phyloP scores from a whole-genome alignment of 2,797 vertebrate species.

The Columba guinea region DNA sequence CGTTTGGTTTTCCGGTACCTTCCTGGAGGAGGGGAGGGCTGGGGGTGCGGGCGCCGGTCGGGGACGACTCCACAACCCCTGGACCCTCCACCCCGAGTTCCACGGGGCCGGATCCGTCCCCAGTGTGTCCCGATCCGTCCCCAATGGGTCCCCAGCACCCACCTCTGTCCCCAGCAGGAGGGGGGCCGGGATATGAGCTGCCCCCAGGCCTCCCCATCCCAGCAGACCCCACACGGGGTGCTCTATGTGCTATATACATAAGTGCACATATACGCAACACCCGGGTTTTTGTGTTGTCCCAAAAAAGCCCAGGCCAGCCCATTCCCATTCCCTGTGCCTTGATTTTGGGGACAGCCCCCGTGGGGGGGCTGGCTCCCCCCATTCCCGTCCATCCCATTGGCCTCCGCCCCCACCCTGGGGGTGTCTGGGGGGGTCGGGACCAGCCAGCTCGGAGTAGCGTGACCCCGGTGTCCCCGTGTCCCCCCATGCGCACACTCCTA shows the following conservation, averaged over 20 bases:
- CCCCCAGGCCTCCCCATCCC: background rate
- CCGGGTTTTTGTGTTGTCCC: background rate
- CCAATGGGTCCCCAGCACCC: background rate
- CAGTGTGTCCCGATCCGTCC: background rate
- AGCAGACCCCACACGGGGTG: background rate
- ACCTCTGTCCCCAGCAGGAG: background rate
- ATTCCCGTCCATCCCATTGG: background rate
- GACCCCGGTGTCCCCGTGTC: background rate
- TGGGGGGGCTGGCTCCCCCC: background rate
- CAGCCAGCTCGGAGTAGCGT: background rate
- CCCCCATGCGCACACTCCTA: too few relatives aligned
- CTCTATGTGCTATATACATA: background rate
- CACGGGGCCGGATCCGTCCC: background rate
- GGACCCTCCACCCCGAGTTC: background rate
- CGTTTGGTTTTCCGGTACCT: background rate
- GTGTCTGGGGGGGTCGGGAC: too few relatives aligned
- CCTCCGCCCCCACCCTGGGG: background rate
- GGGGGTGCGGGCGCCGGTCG: background rate
- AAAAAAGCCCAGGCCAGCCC: background rate
- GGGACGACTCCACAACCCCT: background rate
- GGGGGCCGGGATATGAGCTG: background rate
- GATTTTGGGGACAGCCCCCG: background rate
- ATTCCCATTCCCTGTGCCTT: constrained; percentile 66
- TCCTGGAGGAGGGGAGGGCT: background rate
- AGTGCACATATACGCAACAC: background rate